Evolutionary conservation across 2,113 vertebrate genomes (phyloP), one percentile per base, ranked within the genome.

Genomic region (Eulacestoma nigropectus): DNA sequence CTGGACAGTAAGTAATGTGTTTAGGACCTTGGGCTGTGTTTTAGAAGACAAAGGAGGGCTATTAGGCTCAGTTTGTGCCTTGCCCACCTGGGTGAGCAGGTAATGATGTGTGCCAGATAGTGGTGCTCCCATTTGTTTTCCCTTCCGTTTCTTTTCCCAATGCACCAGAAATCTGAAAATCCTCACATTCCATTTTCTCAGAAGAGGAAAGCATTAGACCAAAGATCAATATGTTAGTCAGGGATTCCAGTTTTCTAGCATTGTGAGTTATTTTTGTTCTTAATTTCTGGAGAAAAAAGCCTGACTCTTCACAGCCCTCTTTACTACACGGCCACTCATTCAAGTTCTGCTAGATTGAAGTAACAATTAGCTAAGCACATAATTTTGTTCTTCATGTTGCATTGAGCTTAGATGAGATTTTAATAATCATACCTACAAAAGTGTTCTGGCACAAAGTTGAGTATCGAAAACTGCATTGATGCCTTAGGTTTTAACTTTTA

Each of bases 81-180:
- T 81, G 91, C 72, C 65, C 60, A 64, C 44, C 67, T 5, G 13
- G 85, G 41, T 80, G 49, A 96, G 79, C 35, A 83, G 59, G 73
- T 76, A 97, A 96, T 91, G 93, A 79, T 39, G 44, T 41, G 7
- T 85, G 55, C 52, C 63, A 82, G 80, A 75, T n/a, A 85, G 29
- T 57, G 87, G 86, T 3, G 53, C 41, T 77, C 85, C 72, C 87
- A 93, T 96, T 97, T 97, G 57, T 92, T 96, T 97, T 78, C 75
- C 49, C 35, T 79, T 90, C 68, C 85, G 75, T 93, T 96, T 97
- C 57, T 92, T 96, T 96, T 73, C 74, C 46, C 92, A 93, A 86
- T 33, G 35, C 35, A 93, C 16, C 49, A 60, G 46, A 89, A 95
- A 73, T 94, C 75, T 89, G 30, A 46, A 44, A 57, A 60, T 91